A percentile compares a stretch with the other conserved stretches of the same genome.
Conservation (phyloP, 2,113 vertebrate genomes). For the Tichodroma muraria region DNA sequence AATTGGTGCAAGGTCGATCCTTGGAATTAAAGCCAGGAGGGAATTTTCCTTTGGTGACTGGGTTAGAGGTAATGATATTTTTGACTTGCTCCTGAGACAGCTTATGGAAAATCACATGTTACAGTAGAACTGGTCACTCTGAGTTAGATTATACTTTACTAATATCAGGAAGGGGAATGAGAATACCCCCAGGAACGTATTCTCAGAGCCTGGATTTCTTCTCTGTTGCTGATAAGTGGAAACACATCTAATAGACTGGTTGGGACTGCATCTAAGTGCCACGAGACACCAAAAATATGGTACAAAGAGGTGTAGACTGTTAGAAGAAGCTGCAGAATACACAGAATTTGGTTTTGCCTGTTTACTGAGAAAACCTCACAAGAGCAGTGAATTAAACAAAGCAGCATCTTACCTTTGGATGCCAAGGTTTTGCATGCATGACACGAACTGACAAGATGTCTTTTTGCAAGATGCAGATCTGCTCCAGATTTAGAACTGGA, state of each 20-base stretch:
- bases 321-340: background rate
- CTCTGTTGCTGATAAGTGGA: background rate
- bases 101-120: background rate
- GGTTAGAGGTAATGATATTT: background rate
- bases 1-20: background rate
- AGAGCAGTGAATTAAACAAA: background rate
- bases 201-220: background rate
- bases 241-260: background rate
- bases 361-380: slow-evolving; percentile 30
- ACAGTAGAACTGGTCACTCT: background rate
- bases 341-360: background rate
- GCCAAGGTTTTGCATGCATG: slow-evolving; percentile 4
- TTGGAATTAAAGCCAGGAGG: background rate
- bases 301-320: background rate
- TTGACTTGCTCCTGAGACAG: background rate
- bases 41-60: background rate
- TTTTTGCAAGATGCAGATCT: background rate
- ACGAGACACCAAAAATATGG: background rate
- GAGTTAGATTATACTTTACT: background rate
- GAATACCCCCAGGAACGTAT: background rate
- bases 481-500: slow-evolving; percentile 3
- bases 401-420: background rate
- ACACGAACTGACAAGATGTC: background rate
- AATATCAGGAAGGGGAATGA: background rate
- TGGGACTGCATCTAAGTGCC: background rate